Evolutionary conservation across 92 coral and sea anemone genomes (phyloP), one percentile per base, ranked within the genome.

Genomic region (Montipora capitata): DNA sequence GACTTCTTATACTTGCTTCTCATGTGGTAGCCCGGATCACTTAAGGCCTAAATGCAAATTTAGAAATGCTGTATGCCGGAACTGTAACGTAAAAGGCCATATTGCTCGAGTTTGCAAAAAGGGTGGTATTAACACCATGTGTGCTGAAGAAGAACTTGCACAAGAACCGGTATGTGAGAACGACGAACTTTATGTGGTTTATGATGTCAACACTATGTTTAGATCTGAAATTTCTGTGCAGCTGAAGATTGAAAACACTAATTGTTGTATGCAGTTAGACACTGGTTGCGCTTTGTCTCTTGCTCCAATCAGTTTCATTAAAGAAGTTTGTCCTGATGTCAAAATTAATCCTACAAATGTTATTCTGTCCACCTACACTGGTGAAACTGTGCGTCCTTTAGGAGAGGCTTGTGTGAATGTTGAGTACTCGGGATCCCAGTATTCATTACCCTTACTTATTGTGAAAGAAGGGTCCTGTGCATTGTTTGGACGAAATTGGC

Each of bases 191-290:
- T 20, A 20, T 0, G 27, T 20, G 27, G 27, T 20, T 20, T 20
- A 20, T 20, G 74, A 20, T 0, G 27, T 78, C 18, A 92, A 92
- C 69, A 43, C 95, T 81, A 41, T 92, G 42, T 68, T 78, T 64
- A 82, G 80, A 64, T 78, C 83, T 45, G 92, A 82, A 20, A 20
- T 20, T 20, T 20, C 27, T 20, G 27, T 20, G 27, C 27, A 20
- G 27, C 27, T 20, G 27, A 78, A 77, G 68, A 84, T 88, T 48
- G 93, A 88, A 75, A 89, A 80, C 88, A 74, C 64, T 51, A 61
- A 70, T 72, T 85, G 90, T 65, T 44, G 65, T 66, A 70, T 86
- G 87, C 94, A 91, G 82, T 79, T 90, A 76, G 93, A 90, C 74
- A 79, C 90, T 61, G 90, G 90, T 20, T 20, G 27, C 27, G 27